phyloP scores from a whole-genome alignment of 2,113 vertebrate genomes.

The Progne subis region DNA sequence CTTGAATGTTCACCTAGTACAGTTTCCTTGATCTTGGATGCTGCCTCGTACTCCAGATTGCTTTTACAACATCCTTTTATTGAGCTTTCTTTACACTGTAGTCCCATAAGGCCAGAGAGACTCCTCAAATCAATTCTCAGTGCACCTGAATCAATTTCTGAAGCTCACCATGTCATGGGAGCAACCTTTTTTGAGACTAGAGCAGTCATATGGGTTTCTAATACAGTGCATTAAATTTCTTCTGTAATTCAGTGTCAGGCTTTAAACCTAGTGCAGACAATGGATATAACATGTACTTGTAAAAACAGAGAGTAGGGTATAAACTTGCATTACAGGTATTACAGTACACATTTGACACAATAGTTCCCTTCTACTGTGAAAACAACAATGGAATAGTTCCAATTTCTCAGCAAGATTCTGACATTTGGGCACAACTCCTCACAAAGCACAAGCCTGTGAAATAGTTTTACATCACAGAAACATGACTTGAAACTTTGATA shows the following conservation, averaged over 20 bases:
- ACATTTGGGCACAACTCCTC: neutral
- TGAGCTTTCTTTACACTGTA: slow-evolving; percentile 20
- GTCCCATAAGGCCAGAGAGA: slow-evolving; percentile 15
- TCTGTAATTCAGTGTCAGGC: slow-evolving; percentile 31
- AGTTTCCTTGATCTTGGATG: slow-evolving; percentile 9
- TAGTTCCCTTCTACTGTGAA: neutral
- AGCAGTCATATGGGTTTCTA: neutral
- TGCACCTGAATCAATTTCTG: slow-evolving; percentile 59
- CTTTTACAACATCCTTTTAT: slow-evolving; percentile 43
- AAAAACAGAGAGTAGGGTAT: slow-evolving; percentile 1
- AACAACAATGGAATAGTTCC: neutral
- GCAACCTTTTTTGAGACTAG: neutral
- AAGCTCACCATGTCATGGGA: slow-evolving; percentile 49
- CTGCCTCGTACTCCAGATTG: neutral
- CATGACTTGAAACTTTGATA: neutral
- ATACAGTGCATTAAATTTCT: slow-evolving; percentile 24
- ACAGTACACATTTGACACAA: neutral
- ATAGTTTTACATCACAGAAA: neutral
- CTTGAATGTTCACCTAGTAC: neutral
- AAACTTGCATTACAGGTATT: slow-evolving; percentile 28
- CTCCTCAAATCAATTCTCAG: slow-evolving; percentile 58
- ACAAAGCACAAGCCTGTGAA: neutral
- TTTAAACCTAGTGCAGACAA: slow-evolving; percentile 26
- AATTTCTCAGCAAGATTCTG: slow-evolving; percentile 4
- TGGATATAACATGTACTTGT: neutral